Conservation (phyloP, 2,113 vertebrate species). For the Neolamprologus variostigma region DNA sequence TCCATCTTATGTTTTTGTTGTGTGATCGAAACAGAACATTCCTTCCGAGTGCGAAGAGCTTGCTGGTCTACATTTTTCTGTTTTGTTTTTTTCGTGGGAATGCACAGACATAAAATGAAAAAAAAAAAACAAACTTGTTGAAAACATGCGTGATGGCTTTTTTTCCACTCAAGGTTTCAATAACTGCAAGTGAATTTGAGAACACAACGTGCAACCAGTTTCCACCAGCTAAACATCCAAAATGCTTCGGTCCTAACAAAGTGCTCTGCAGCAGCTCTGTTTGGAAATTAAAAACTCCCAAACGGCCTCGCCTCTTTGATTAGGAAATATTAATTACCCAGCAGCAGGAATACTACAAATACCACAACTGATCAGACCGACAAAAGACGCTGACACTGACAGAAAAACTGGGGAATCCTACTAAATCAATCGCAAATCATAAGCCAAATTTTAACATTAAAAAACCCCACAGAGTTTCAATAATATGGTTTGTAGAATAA, state of each 20-base stretch:
- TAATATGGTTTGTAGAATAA: background rate
- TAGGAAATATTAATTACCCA: background rate
- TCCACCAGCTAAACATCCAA: background rate
- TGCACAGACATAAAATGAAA: conserved; percentile 2
- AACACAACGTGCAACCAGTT: background rate
- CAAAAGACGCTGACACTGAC: background rate
- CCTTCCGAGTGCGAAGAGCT: background rate
- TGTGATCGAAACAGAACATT: conserved; percentile 27
- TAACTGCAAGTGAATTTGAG: background rate
- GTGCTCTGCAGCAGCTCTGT: background rate
- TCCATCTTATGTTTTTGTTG: conserved; percentile 30
- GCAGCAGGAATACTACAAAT: background rate
- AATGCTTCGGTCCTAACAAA: background rate
- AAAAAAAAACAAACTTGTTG: background rate
- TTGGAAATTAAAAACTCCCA: background rate
- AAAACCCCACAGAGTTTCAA: background rate
- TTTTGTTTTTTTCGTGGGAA: background rate
- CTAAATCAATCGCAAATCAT: background rate
- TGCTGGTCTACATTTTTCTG: background rate
- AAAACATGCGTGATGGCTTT: background rate
- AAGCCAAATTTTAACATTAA: background rate
- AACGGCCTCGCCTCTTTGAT: background rate
- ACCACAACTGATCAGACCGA: background rate
- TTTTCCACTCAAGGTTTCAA: background rate
- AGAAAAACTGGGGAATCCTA: background rate